phyloP scores from a whole-genome alignment of 2,797 vertebrate species.

The Epinephelus malabaricus region DNA sequence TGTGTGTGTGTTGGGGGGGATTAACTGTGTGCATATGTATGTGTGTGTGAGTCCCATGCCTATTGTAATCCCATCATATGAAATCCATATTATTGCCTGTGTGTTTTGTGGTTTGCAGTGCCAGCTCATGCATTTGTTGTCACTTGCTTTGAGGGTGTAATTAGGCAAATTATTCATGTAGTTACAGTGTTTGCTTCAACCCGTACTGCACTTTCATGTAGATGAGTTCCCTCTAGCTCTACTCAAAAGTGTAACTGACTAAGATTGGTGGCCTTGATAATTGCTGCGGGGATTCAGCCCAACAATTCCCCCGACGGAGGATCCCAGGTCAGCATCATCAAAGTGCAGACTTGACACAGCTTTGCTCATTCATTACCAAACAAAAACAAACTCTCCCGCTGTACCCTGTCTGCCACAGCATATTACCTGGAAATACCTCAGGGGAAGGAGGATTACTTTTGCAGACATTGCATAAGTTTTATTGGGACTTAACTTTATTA shows the following conservation, averaged over 20 bases:
- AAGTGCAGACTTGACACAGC: constrained; percentile 9
- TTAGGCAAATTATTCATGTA: constrained; percentile 45
- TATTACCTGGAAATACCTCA: constrained; percentile 2
- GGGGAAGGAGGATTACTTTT: not conserved
- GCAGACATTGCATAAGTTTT: not conserved
- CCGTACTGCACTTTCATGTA: constrained; percentile 22
- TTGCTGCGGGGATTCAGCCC: constrained; percentile 46
- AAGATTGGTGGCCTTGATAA: constrained; percentile 31
- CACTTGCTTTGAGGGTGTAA: constrained; percentile 43
- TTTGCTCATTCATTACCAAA: constrained; percentile 30
- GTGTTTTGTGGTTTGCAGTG: constrained; percentile 56
- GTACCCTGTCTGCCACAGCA: not conserved
- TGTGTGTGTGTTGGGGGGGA: constrained; percentile 22
- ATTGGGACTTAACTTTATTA: not conserved
- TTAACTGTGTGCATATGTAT: constrained; percentile 39
- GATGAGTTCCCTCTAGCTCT: constrained; percentile 14
- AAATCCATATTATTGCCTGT: constrained; percentile 67
- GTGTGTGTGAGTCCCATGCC: constrained; percentile 38
- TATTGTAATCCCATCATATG: constrained; percentile 48
- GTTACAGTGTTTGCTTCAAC: constrained; percentile 23
- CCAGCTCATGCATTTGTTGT: constrained; percentile 19
- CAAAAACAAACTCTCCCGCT: not conserved
- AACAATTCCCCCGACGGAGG: constrained; percentile 41
- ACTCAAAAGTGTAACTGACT: constrained; percentile 25
- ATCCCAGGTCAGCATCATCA: constrained; percentile 18